A percentile compares a stretch with the other conserved stretches of the same genome.
Conservation (phyloP, 2,888 invertebrate genomes). For the Orthonevra nobilis region DNA sequence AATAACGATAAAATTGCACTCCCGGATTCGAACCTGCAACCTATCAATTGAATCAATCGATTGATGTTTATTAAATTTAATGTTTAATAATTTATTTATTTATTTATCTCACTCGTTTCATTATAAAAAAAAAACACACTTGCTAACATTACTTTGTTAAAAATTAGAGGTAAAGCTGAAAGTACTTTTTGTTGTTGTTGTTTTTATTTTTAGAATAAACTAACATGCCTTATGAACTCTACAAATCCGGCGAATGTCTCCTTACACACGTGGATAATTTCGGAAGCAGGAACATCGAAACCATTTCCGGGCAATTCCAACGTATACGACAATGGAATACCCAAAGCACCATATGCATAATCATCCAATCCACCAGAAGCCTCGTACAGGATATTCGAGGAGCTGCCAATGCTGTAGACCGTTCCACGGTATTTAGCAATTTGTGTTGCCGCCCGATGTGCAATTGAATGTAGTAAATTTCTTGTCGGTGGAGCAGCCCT, state of each 20-base stretch:
- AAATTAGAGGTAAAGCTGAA: slow-evolving; percentile 25
- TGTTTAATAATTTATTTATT: slow-evolving; percentile 61
- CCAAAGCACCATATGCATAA: slow-evolving; percentile 83
- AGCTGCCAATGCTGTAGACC: slow-evolving; percentile 82
- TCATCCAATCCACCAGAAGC: slow-evolving; percentile 85
- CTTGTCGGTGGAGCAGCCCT: slow-evolving; percentile 77
- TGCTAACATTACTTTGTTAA: slow-evolving; percentile 41
- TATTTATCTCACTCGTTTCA: slow-evolving; percentile 19
- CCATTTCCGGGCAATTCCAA: slow-evolving; percentile 84
- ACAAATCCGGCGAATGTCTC: slow-evolving; percentile 79
- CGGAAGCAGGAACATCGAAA: slow-evolving; percentile 77
- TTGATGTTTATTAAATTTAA: too few species aligned
- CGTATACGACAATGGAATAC: slow-evolving; percentile 83
- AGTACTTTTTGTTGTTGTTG: too few species aligned
- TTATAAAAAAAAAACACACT: slow-evolving; percentile 47
- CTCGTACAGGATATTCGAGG: slow-evolving; percentile 81
- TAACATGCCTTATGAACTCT: slow-evolving; percentile 79
- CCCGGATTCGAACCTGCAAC: too few species aligned
- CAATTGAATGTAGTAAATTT: slow-evolving; percentile 77
- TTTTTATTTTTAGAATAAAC: slow-evolving; percentile 74
- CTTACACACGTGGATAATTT: slow-evolving; percentile 78
- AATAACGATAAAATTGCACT: too few species aligned
- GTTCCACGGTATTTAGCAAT: slow-evolving; percentile 79
- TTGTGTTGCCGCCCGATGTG: slow-evolving; percentile 77
- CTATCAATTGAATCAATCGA: too few species aligned